These are phyloP conservation scores for Epistrophe eligans DNA, from an alignment of 2,888 invertebrate genomes.

Conservation along the genomic window DNA sequence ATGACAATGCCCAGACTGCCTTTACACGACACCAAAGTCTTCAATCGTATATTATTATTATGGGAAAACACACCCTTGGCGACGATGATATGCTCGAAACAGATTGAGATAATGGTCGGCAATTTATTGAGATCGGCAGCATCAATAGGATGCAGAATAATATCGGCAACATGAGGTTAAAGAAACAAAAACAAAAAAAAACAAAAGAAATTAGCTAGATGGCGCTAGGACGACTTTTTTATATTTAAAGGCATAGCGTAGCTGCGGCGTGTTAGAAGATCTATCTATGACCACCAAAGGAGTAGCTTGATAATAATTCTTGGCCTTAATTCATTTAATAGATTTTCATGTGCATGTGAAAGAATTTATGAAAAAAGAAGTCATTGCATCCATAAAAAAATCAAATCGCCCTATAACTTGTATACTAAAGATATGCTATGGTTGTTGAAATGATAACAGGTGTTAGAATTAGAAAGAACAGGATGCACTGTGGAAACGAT, in stretches of 20 bases:
- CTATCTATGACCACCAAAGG: slow-evolving; percentile 22
- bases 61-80: slow-evolving; percentile 52
- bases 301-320: background rate
- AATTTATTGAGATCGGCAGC: slow-evolving; percentile 60
- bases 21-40: background rate
- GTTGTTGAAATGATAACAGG: slow-evolving; percentile 5
- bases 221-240: slow-evolving; percentile 8
- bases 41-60: background rate
- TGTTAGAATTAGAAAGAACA: slow-evolving; percentile 9
- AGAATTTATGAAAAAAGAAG: background rate
- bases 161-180: background rate
- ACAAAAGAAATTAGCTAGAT: slow-evolving; percentile 3
- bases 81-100: slow-evolving; percentile 13
- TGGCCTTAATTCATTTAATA: slow-evolving; percentile 14
- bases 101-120: slow-evolving; percentile 51
- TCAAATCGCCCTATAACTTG: background rate
- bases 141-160: slow-evolving; percentile 44
- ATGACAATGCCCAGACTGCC: slow-evolving; percentile 28
- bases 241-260: background rate
- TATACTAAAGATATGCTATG: background rate
- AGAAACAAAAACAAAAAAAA: background rate
- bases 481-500: background rate
- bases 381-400: background rate
- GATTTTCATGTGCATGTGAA: background rate
- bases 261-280: background rate